phyloP scores from a whole-genome alignment of 2,113 vertebrate species.

The Stomatorhinus ivindoensis region DNA sequence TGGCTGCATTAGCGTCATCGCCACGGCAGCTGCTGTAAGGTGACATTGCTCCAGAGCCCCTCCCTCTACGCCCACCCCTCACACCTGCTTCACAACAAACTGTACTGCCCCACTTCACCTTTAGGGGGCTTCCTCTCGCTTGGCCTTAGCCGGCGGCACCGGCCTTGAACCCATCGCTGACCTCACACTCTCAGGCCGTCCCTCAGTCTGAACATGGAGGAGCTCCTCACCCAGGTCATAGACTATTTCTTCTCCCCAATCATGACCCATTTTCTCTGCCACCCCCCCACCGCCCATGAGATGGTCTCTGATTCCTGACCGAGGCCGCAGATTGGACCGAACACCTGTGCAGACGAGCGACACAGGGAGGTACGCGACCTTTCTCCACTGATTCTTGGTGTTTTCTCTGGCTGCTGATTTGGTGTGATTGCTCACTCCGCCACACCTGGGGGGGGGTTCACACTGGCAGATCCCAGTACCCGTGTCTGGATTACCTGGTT shows the following conservation, averaged over 20 bases:
- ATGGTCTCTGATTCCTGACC: background rate
- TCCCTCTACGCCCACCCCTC: background rate
- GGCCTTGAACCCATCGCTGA: background rate
- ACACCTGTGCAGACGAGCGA: constrained; percentile 27
- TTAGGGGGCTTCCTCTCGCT: background rate
- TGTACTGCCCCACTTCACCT: background rate
- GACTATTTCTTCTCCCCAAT: background rate
- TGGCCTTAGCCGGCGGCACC: background rate
- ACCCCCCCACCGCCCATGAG: background rate
- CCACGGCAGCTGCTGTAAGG: constrained; percentile 27
- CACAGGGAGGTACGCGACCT: background rate
- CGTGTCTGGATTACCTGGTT: background rate
- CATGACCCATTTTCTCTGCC: constrained; percentile 2
- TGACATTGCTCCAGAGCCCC: constrained; percentile 16
- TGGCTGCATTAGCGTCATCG: constrained; percentile 21
- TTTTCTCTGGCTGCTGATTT: constrained; percentile 34
- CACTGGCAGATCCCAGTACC: constrained; percentile 23
- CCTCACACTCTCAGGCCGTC: background rate
- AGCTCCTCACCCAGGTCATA: background rate
- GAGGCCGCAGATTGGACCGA: background rate
- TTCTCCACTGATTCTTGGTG: constrained; percentile 34
- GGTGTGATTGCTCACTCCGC: constrained; percentile 31
- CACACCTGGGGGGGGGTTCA: constrained; percentile 5
- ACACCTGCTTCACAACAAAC: background rate
- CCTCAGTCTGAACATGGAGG: background rate